These are phyloP conservation scores for Aphelocoma coerulescens DNA, from an alignment of 2,113 vertebrate species.

Conservation along the genomic window DNA sequence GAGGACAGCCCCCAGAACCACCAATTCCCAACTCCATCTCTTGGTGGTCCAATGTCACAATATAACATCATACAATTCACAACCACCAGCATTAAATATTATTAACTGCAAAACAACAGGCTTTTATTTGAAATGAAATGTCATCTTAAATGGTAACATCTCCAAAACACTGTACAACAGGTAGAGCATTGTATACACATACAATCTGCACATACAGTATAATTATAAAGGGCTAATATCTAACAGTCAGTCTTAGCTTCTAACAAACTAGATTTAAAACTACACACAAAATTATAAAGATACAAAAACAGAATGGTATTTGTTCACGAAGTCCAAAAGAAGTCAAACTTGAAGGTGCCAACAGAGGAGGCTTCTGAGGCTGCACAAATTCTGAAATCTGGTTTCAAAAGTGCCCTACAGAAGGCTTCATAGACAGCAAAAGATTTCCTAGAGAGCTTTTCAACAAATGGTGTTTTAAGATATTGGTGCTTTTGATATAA, in stretches of 20 bases:
- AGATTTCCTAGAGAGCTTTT: conserved; percentile 36
- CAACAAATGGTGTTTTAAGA: conserved; percentile 17
- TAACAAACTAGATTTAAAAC: conserved; percentile 37
- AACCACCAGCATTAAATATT: conserved; percentile 70
- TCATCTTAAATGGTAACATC: conserved; percentile 72
- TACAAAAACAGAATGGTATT: conserved; percentile 59
- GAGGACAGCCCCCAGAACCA: conserved; percentile 66
- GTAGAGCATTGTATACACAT: conserved; percentile 60
- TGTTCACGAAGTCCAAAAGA: conserved; percentile 66
- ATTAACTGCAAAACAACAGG: conserved; percentile 64
- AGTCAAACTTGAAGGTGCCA: conserved; percentile 55
- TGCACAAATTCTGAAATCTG: conserved; percentile 52
- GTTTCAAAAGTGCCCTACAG: conserved; percentile 43
- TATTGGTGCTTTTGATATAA: neutral
- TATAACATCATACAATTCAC: conserved; percentile 62
- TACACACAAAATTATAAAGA: conserved; percentile 52
- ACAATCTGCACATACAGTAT: conserved; percentile 69
- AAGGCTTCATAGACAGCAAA: conserved; percentile 60
- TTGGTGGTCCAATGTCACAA: conserved; percentile 57
- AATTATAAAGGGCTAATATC: conserved; percentile 51
- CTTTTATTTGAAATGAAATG: conserved; percentile 73
- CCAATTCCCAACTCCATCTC: conserved; percentile 58
- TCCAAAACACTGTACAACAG: conserved; percentile 74
- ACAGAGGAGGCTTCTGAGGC: conserved; percentile 42
- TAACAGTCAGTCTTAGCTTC: conserved; percentile 56